These are phyloP conservation scores for Henricia sp. DNA, from an alignment of 53 echinoderm and acorn worm genomes.

Conservation along the genomic window DNA sequence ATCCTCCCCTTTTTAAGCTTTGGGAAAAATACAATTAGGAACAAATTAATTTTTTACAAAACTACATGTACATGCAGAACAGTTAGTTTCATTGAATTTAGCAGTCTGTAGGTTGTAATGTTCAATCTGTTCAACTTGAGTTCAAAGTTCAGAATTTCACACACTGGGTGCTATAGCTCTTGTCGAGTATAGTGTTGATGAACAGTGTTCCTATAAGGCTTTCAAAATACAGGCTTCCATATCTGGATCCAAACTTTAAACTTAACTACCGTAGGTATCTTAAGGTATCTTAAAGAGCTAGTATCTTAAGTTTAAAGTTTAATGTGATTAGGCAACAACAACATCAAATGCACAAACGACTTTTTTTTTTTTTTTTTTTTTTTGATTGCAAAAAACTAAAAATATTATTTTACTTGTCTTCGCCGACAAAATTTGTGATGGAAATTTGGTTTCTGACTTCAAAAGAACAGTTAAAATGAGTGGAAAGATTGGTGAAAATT, in stretches of 20 bases:
- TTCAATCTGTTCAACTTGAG: neutral
- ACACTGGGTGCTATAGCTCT: no score
- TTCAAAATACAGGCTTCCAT: neutral
- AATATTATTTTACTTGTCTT: no score
- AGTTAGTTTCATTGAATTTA: neutral
- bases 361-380: neutral
- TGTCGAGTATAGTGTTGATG: no score
- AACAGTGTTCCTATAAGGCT: neutral
- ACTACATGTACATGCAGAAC: neutral
- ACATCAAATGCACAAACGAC: neutral
- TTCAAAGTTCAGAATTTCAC: neutral
- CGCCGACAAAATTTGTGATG: no score
- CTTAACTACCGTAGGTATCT: no score
- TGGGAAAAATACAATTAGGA: neutral
- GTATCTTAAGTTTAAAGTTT: no score
- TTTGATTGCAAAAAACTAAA: no score
- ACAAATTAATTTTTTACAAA: neutral
- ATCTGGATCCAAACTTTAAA: neutral
- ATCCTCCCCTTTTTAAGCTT: constrained; percentile 8
- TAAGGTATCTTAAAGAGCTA: no score
- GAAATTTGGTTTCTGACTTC: neutral
- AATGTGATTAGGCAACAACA: neutral
- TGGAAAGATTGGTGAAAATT: neutral
- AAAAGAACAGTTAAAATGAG: neutral
- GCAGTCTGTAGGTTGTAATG: neutral